Evolutionary conservation across 2,888 invertebrate species (phyloP).

Genomic region (Drosophila vallismaia): DNA sequence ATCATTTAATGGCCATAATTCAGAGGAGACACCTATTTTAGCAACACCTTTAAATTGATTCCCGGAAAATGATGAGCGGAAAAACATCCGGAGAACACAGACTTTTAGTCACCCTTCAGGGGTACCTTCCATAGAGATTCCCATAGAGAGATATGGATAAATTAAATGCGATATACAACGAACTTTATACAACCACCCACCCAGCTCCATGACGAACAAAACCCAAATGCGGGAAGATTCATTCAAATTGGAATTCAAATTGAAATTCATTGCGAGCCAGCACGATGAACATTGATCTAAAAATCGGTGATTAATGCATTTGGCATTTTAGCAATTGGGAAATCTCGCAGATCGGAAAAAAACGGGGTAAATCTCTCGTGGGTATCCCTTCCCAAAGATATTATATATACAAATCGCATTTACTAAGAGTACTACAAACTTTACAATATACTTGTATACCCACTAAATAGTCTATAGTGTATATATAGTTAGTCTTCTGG

Average conservation of each 20-base stretch:
- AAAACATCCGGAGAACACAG: neutral
- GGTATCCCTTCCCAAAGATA: neutral
- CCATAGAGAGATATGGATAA: neutral
- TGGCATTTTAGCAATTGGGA: slow-evolving; percentile 68
- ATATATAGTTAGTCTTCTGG: neutral
- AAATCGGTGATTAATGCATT: slow-evolving; percentile 60
- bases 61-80: slow-evolving; percentile 1
- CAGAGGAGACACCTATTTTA: neutral
- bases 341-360: slow-evolving; percentile 52
- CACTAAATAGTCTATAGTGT: slow-evolving; percentile 1
- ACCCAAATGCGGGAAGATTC: slow-evolving; percentile 32
- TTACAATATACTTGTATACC: slow-evolving; percentile 6
- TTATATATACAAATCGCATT: slow-evolving; percentile 24
- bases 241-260: slow-evolving; percentile 23
- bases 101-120: neutral
- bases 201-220: slow-evolving; percentile 41
- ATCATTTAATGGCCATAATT: neutral
- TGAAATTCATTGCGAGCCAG: slow-evolving; percentile 1
- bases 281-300: slow-evolving; percentile 38
- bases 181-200: slow-evolving; percentile 23
- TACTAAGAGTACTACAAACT: slow-evolving; percentile 27
- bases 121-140: neutral
- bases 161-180: neutral
- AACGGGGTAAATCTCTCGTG: neutral
- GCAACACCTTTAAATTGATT: neutral